Evolutionary conservation across 2,797 vertebrate genomes (phyloP), one percentile per base, ranked within the genome.

Genomic region (Lepilemur ruficaudatus): DNA sequence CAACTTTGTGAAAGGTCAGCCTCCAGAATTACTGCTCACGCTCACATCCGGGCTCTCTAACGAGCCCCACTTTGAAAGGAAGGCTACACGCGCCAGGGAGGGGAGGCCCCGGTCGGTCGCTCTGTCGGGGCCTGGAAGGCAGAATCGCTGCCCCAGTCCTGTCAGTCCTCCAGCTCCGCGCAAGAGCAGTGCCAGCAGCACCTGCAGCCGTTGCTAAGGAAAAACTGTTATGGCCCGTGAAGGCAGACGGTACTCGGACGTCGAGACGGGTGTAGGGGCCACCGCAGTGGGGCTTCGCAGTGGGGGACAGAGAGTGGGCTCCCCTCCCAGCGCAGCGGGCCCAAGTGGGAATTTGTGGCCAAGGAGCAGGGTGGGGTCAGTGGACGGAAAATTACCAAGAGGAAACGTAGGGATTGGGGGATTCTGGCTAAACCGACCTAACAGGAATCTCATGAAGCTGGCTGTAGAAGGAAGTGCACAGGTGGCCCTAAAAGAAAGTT

Each of bases 201-300:
- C 30, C 41, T 15, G 30, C 75, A 52, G 41, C 35, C 23, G 2
- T 5, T 7, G 59, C 7, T 67, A 52, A 52, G 41, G 35, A 22
- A 41, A 63, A 13, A 23, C 6, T 30, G 65, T 32, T 55, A 30
- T 23, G 46, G 10, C 28, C 18, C 28, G 23, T 67, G 46, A 12
- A 38, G 55, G 18, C 0, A 2, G 65, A 55, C 38, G 12, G 7
- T 18, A 30, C 5, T 38, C 23, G 38, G 43, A 2, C 25, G 13
- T 28, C 5, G 0, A 0, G 4, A n/a, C 4, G 30, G 10, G 32
- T 8, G 2, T 28, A 23, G 43, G 86, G 59, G 14, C 57, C 43
- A 32, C 0, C 1, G 41, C 41, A 48, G 10, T 50, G 41, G 13
- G 17, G 25, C 17, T 63, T 48, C 32, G 10, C 2, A 8, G 41